Evolutionary conservation across 2,113 vertebrate genomes (phyloP).

Genomic region (Macquaria ambigua): DNA sequence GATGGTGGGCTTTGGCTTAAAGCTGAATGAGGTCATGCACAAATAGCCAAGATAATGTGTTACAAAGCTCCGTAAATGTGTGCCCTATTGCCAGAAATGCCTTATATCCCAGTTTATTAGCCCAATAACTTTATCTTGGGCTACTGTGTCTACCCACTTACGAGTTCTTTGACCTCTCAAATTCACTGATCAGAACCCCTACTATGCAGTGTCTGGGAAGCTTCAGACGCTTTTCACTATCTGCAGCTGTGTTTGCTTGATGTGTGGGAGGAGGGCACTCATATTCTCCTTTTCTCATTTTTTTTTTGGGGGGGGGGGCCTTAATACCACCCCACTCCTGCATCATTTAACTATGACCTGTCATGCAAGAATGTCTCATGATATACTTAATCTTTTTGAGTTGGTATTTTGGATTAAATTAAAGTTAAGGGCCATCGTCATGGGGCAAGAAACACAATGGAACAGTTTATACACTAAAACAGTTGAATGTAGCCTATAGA

Average conservation of each 20-base stretch:
- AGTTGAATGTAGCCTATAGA: neutral
- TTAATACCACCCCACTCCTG: slow-evolving; percentile 32
- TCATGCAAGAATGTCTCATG: slow-evolving; percentile 53
- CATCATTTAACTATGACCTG: slow-evolving; percentile 46
- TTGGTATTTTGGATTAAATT: slow-evolving; percentile 20
- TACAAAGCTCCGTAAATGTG: slow-evolving; percentile 11
- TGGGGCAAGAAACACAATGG: slow-evolving; percentile 16
- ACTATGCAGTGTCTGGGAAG: slow-evolving; percentile 14
- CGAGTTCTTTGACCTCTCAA: slow-evolving; percentile 15
- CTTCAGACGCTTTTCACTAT: slow-evolving; percentile 28
- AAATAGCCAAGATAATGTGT: slow-evolving; percentile 40
- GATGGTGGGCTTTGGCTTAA: slow-evolving; percentile 16
- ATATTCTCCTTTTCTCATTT: slow-evolving; percentile 1
- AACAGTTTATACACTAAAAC: neutral
- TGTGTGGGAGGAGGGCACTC: slow-evolving; percentile 37
- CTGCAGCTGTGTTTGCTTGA: slow-evolving; percentile 22
- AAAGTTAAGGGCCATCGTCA: neutral
- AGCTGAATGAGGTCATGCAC: slow-evolving; percentile 2
- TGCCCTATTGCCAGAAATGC: neutral
- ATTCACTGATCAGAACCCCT: slow-evolving; percentile 19
- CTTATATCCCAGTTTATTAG: slow-evolving; percentile 39
- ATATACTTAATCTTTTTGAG: slow-evolving; percentile 3
- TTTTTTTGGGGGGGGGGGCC: neutral
- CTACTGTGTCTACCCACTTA: neutral
- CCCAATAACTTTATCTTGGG: slow-evolving; percentile 16